Evolutionary conservation across 2,888 invertebrate species (phyloP).

Genomic region (Andrena camellia): DNA sequence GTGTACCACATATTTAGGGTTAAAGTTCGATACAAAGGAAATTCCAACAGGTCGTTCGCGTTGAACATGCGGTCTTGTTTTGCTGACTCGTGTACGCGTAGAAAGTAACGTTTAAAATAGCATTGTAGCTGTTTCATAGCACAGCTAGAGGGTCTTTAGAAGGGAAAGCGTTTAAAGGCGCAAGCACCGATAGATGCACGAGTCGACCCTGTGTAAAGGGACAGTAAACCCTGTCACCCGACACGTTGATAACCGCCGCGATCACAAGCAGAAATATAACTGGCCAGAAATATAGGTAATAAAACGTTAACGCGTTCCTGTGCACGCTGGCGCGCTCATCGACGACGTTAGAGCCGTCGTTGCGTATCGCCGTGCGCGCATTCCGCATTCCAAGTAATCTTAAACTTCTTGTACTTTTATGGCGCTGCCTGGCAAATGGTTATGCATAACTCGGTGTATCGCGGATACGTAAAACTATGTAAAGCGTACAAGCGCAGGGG

Average conservation of each 20-base stretch:
- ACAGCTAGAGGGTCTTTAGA: not conserved
- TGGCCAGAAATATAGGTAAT: constrained; percentile 40
- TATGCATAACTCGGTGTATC: constrained; percentile 69
- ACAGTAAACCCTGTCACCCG: constrained; percentile 17
- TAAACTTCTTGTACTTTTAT: constrained; percentile 61
- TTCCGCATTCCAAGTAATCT: constrained; percentile 45
- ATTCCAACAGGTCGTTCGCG: not conserved
- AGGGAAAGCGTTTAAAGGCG: constrained; percentile 10
- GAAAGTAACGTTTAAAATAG: constrained; percentile 3
- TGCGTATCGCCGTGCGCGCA: constrained; percentile 12
- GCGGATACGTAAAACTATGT: constrained; percentile 69
- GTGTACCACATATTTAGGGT: not conserved
- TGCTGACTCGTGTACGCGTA: not conserved
- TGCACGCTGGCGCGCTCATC: constrained; percentile 37
- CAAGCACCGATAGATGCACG: constrained; percentile 40
- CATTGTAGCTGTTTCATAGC: not conserved
- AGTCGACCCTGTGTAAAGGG: not conserved
- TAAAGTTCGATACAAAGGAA: not conserved
- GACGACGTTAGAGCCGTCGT: not conserved
- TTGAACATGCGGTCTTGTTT: not conserved
- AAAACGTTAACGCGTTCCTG: constrained; percentile 46
- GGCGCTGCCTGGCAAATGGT: constrained; percentile 59
- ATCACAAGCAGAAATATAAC: constrained; percentile 36
- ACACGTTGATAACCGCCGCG: constrained; percentile 31
- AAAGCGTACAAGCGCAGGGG: constrained; percentile 65